phyloP scores from a whole-genome alignment of 2,113 vertebrate genomes.

The Gadus chalcogrammus region DNA sequence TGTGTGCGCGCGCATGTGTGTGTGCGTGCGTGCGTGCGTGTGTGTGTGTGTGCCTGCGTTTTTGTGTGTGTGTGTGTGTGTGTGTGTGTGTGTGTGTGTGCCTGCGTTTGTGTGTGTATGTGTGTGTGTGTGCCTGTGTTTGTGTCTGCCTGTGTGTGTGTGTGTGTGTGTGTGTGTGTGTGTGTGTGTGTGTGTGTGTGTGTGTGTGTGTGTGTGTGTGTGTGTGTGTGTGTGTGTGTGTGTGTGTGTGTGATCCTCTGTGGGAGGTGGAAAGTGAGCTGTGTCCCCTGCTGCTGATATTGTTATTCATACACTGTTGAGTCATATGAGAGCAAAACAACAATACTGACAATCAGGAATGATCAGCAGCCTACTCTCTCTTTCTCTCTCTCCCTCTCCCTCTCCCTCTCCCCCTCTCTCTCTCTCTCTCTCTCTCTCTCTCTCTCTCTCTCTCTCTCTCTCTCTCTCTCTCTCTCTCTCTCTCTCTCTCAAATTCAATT shows the following conservation, averaged over 20 bases:
- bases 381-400: not conserved
- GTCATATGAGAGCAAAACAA: conserved; percentile 6
- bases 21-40: conserved; percentile 5
- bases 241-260: conserved; percentile 12
- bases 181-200: not conserved
- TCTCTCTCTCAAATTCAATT: not conserved
- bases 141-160: too few relatives aligned
- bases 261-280: conserved; percentile 31
- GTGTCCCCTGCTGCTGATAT: conserved; percentile 20
- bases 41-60: conserved; percentile 11
- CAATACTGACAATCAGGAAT: not conserved
- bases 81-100: conserved; percentile 16
- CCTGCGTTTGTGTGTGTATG: conserved; percentile 14
- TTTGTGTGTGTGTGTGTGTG: conserved; percentile 16
- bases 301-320: conserved; percentile 23
- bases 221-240: conserved; percentile 1
- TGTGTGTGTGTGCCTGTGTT: not conserved
- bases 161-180: conserved; percentile 13
- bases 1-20: conserved; percentile 2
- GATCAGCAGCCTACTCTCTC: not conserved
- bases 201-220: too few relatives aligned
- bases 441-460: not conserved
- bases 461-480: not conserved
- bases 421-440: not conserved
- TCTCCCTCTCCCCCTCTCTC: not conserved